Conservation (phyloP, 2,113 vertebrate species). For the Triplophysa siluroides region DNA sequence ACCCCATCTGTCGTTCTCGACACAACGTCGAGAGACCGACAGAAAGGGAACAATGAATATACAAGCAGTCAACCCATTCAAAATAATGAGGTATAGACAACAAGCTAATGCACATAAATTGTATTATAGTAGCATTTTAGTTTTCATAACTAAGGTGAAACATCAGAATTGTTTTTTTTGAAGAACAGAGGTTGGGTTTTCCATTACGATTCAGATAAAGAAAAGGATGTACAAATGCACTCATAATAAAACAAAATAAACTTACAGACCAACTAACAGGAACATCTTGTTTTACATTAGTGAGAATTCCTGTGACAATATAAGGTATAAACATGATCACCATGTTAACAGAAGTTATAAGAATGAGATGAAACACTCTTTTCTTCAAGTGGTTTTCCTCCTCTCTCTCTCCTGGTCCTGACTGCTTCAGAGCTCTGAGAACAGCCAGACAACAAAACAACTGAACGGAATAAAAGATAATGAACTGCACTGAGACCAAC, state of each 20-base stretch:
- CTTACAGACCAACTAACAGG: neutral
- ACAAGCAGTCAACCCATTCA: too few species aligned
- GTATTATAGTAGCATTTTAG: too few species aligned
- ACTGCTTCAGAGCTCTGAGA: conserved; percentile 7
- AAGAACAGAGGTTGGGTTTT: neutral
- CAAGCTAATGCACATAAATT: too few species aligned
- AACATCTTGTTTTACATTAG: neutral
- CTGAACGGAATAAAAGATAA: neutral
- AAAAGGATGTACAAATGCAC: neutral
- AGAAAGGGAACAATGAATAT: too few species aligned
- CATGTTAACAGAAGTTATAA: neutral
- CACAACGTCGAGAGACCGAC: too few species aligned
- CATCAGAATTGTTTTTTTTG: too few species aligned
- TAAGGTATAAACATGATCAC: neutral
- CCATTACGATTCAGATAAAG: neutral
- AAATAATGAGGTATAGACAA: too few species aligned
- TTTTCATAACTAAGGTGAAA: too few species aligned
- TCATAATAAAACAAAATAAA: neutral
- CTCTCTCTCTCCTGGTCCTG: conserved; percentile 2
- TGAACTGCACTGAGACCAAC: neutral
- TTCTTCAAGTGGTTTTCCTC: neutral
- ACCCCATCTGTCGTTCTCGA: too few species aligned
- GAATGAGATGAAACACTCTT: neutral
- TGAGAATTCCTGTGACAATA: neutral
- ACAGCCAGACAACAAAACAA: neutral